Conservation (phyloP, 1,140 invertebrate species). For the Galleria mellonella region DNA sequence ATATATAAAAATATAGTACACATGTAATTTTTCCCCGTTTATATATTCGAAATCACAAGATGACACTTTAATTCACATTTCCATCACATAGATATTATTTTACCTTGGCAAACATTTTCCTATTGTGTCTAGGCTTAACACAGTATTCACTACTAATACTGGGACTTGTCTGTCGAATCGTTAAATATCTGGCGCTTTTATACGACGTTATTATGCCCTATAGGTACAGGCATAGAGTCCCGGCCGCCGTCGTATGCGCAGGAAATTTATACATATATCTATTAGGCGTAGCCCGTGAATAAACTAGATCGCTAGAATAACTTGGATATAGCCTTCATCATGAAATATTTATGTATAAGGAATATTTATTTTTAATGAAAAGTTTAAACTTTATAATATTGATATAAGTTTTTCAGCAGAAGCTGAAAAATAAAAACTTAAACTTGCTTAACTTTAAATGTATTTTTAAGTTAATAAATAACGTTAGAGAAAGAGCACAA, state of each 20-base stretch:
- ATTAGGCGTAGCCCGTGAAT: conserved; percentile 45
- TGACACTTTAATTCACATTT: not conserved
- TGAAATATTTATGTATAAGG: no score
- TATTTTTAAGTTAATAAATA: no score
- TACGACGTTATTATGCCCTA: conserved; percentile 50
- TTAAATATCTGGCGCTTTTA: conserved; percentile 59
- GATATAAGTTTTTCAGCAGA: no score
- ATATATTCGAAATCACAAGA: no score
- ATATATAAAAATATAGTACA: no score
- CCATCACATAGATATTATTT: conserved; percentile 7
- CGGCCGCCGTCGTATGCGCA: conserved; percentile 23
- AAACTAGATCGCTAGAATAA: conserved; percentile 34
- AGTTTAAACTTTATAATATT: no score
- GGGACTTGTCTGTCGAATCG: conserved; percentile 60
- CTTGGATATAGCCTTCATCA: conserved; percentile 18
- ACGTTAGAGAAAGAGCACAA: no score
- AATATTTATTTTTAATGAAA: no score
- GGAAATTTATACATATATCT: conserved; percentile 38
- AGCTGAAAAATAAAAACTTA: no score
- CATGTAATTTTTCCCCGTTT: no score
- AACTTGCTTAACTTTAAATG: no score
- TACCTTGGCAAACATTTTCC: conserved; percentile 67
- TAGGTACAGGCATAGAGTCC: conserved; percentile 40
- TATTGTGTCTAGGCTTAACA: conserved; percentile 36
- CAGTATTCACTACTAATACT: conserved; percentile 44